phyloP scores from a whole-genome alignment of 2,888 invertebrate species.

The Macrostomum cliftonense region DNA sequence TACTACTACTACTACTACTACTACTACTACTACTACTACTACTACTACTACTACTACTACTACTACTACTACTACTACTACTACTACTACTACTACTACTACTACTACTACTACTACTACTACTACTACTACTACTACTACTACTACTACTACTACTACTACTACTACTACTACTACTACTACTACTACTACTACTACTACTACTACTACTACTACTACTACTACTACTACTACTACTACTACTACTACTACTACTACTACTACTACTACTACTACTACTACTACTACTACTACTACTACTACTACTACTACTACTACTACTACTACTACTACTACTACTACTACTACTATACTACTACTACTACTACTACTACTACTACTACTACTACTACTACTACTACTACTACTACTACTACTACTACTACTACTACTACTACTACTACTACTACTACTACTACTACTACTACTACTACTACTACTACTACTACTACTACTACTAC shows the following conservation, averaged over 20 bases:
- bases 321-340: conserved; percentile 1
- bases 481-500: conserved; percentile 4
- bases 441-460: neutral
- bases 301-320: neutral
- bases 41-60: conserved; percentile 9
- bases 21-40: conserved; percentile 2
- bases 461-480: neutral
- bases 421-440: neutral
- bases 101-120: conserved; percentile 9
- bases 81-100: conserved; percentile 10
- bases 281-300: conserved; percentile 8
- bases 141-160: conserved; percentile 10
- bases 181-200: conserved; percentile 10
- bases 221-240: conserved; percentile 1
- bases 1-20: conserved; percentile 1
- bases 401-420: conserved; percentile 3
- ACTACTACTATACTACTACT: conserved; percentile 3
- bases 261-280: neutral
- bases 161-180: conserved; percentile 7
- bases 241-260: conserved; percentile 3
- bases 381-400: conserved; percentile 4
- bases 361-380: conserved; percentile 5
- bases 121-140: conserved; percentile 5
- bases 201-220: conserved; percentile 1
- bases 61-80: conserved; percentile 9